Percentiles rank a stretch among this genome's conserved stretches.
These are phyloP conservation scores for Lepas anatifera DNA, from an alignment of 2,888 invertebrate species.

Conservation along the genomic window DNA sequence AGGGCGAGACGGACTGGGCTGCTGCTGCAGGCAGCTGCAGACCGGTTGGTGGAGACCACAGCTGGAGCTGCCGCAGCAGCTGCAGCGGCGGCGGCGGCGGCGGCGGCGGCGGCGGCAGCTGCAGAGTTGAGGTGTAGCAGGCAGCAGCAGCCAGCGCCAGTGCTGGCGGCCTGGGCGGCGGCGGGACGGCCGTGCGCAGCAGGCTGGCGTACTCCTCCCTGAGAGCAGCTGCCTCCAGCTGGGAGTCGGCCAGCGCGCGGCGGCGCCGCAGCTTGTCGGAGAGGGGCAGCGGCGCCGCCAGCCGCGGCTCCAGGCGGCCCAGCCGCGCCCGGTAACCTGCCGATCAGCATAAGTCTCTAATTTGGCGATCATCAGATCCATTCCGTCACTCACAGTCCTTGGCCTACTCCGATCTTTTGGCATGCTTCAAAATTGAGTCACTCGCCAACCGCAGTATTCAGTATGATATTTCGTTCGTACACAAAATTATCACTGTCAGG, in stretches of 20 bases:
- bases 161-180: neutral
- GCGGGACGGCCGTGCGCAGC: neutral
- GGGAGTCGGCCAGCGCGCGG: neutral
- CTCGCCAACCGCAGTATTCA: too few species aligned
- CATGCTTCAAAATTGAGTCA: too few species aligned
- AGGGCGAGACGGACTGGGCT: neutral
- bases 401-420: too few species aligned
- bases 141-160: neutral
- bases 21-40: neutral
- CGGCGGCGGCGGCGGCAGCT: neutral
- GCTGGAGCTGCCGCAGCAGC: neutral
- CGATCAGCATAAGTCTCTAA: too few species aligned
- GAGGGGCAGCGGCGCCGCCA: neutral
- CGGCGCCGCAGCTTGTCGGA: slow-evolving; percentile 5
- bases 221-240: neutral
- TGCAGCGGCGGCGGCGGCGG: neutral
- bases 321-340: neutral
- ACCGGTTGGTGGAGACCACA: neutral
- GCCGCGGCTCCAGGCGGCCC: neutral
- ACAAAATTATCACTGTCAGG: too few species aligned
- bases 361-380: too few species aligned
- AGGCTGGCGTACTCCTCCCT: neutral
- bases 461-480: too few species aligned
- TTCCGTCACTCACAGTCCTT: too few species aligned
- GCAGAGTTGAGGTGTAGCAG: too few species aligned